Base-by-base conservation (phyloP, 2,113 vertebrate genomes). In the Ia io region DNA sequence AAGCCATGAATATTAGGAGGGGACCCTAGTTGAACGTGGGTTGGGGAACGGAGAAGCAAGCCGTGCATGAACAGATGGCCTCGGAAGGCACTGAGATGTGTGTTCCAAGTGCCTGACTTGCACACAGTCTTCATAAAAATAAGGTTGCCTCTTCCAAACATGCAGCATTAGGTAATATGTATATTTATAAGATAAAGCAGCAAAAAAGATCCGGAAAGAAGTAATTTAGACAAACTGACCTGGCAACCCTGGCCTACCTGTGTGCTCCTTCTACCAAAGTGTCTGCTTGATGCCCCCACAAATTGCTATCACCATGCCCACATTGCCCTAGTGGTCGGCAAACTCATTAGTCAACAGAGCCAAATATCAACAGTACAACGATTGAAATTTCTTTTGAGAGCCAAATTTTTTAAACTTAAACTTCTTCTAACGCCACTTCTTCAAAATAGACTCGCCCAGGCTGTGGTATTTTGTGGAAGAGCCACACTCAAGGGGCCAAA, bases 21-120 rank as follows among this genome's bases (percentile, higher is more conserved):
- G 32, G 5, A 9, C n/a, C 32, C 35, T 51, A 7, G 12, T 25
- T 28, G 0, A 23, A n/a, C 35, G 3, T 42, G 12, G 4, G 3
- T n/a, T 67, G 44, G 18, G 22, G 11, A 83, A 30, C 23, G 44
- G 14, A 35, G 7, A 80, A 77, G 65, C 17, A 53, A 47, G 16
- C 3, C 40, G 6, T 2, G 5, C 23, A 12, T 40, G 35, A 89
- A 76, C 4, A 35, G 1, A n/a, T 9, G 49, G 23, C 32, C n/a
- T 44, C 70, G 25, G 49, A 69, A 51, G 37, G 22, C 7, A 32
- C 3, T 23, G 40, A 49, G 6, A 32, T 37, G 25, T 16, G 32
- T 22, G 4, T 53, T 69, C 18, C 17, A 87, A 80, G 59, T 32
- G 10, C 35, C 30, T 73, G 40, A 51, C 3, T 93, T 56, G 80